Percentiles rank a stretch among this genome's conserved stretches.
Conservation (phyloP, 2,797 vertebrate genomes). For the Cercopithecus hamlyni region DNA sequence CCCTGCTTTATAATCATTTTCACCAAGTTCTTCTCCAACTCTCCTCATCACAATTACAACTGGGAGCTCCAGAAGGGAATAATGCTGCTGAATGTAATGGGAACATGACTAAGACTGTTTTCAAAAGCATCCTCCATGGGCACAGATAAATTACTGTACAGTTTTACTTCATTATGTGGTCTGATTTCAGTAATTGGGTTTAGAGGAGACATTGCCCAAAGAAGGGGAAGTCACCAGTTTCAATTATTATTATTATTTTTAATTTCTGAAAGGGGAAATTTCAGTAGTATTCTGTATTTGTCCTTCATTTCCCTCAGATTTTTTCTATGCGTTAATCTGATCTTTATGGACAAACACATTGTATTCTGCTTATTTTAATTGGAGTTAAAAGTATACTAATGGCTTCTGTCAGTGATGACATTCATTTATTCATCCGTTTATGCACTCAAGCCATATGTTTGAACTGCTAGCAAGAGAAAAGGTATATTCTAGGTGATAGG, state of each 20-base stretch:
- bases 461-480: not conserved
- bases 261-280: not conserved
- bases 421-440: not conserved
- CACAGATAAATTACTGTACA: slow-evolving; percentile 14
- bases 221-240: not conserved
- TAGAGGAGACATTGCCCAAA: not conserved
- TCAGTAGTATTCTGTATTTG: not conserved
- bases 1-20: not conserved
- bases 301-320: not conserved
- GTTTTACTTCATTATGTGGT: not conserved
- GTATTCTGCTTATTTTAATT: not conserved
- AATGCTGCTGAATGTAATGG: not conserved
- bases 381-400: not conserved
- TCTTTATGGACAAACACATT: not conserved
- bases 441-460: not conserved
- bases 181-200: not conserved
- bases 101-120: slow-evolving; percentile 40
- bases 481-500: not conserved
- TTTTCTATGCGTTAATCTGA: not conserved
- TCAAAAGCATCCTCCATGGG: slow-evolving; percentile 1
- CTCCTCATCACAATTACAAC: not conserved
- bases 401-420: not conserved
- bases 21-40: not conserved
- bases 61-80: not conserved
- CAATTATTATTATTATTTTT: not conserved